Conservation (phyloP, 2,113 vertebrate genomes). For the Notiomystis cincta region DNA sequence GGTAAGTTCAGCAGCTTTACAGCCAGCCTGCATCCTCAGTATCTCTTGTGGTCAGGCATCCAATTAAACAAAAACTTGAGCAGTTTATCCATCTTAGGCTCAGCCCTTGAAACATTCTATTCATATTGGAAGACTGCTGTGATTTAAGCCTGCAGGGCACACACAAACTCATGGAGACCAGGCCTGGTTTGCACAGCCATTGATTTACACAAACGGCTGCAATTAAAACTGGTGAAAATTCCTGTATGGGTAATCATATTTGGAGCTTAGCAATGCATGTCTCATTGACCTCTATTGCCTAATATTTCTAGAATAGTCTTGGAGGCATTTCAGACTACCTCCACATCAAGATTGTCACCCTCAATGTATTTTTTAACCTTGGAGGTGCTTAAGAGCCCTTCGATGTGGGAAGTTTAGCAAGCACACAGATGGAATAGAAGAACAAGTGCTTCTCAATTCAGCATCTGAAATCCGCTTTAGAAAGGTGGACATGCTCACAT, state of each 20-base stretch:
- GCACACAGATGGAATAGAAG: background rate
- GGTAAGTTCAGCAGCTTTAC: background rate
- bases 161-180: background rate
- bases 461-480: background rate
- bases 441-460: background rate
- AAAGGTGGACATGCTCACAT: background rate
- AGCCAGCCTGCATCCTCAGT: background rate
- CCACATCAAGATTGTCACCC: background rate
- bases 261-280: background rate
- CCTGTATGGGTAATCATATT: background rate
- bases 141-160: background rate
- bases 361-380: background rate
- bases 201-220: background rate
- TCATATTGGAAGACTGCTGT: background rate
- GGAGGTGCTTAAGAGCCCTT: background rate
- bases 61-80: background rate
- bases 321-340: background rate
- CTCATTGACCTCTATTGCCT: background rate
- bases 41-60: background rate
- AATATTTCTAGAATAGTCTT: background rate
- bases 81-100: background rate
- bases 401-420: accelerated
- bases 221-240: background rate
- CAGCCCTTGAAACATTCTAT: background rate
- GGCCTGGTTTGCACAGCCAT: background rate